Conservation (phyloP, 2,113 vertebrate genomes). For the Vanacampus margaritifer region DNA sequence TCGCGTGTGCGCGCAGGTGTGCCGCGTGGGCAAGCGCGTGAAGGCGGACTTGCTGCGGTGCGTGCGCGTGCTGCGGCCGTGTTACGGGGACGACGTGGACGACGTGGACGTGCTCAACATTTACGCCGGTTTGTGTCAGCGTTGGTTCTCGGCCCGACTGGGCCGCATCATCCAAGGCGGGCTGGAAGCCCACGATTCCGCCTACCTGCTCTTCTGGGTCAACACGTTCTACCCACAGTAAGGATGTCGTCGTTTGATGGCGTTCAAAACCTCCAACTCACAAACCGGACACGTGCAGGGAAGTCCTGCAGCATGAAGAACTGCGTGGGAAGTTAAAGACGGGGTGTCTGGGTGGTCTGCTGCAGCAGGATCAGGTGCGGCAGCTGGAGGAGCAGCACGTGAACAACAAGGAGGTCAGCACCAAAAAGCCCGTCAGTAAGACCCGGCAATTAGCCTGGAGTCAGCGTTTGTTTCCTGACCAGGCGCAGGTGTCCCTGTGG, state of each 20-base stretch:
- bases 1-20: constrained; percentile 33
- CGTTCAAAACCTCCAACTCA: no score
- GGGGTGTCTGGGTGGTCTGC: constrained; percentile 72
- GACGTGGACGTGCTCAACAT: constrained; percentile 74
- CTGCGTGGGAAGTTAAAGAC: constrained; percentile 70
- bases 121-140: constrained; percentile 80
- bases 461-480: not conserved
- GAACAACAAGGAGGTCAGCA: constrained; percentile 73
- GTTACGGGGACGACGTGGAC: constrained; percentile 81
- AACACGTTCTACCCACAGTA: constrained; percentile 73
- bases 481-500: constrained; percentile 63
- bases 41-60: constrained; percentile 79
- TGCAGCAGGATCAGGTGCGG: constrained; percentile 60
- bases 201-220: constrained; percentile 81
- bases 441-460: no score
- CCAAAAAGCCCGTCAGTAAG: not conserved
- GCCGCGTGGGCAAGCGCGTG: constrained; percentile 75
- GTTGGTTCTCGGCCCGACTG: constrained; percentile 69
- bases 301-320: constrained; percentile 72
- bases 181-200: constrained; percentile 71
- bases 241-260: not conserved
- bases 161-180: constrained; percentile 51
- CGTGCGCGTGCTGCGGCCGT: constrained; percentile 65
- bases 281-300: constrained; percentile 57
- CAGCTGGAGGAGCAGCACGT: constrained; percentile 76